phyloP scores from a whole-genome alignment of 2,113 vertebrate species.

The Eulacestoma nigropectus region DNA sequence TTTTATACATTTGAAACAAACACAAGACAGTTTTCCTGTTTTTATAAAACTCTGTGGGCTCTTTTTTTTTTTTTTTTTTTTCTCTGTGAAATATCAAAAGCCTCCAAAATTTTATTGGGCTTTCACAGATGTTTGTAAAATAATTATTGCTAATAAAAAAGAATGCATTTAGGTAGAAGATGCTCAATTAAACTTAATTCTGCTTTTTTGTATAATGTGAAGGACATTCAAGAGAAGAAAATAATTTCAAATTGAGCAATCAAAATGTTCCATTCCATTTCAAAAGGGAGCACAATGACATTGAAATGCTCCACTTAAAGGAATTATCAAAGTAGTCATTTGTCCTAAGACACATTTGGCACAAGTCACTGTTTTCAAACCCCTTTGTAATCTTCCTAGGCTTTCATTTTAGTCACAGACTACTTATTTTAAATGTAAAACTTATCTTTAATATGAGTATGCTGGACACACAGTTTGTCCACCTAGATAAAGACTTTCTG shows the following conservation, averaged over 20 bases:
- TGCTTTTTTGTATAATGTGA: neutral
- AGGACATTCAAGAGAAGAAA: neutral
- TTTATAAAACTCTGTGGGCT: neutral
- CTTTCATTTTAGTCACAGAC: neutral
- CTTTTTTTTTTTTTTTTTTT: neutral
- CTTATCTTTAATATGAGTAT: neutral
- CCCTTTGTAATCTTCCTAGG: neutral
- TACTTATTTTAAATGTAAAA: neutral
- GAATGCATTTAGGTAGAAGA: neutral
- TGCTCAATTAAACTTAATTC: neutral
- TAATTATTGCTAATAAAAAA: neutral
- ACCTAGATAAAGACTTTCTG: neutral
- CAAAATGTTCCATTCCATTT: neutral
- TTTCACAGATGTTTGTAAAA: neutral
- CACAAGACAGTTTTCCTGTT: neutral
- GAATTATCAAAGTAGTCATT: neutral
- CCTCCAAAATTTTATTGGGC: accelerated
- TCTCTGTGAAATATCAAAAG: neutral
- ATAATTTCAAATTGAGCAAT: neutral
- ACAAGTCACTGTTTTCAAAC: neutral
- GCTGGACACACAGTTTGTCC: neutral
- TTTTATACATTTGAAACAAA: neutral
- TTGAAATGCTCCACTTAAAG: neutral
- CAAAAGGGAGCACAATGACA: neutral
- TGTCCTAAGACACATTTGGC: neutral